Evolutionary conservation across 2,113 vertebrate genomes (phyloP).

Genomic region (Thunnus maccoyii): DNA sequence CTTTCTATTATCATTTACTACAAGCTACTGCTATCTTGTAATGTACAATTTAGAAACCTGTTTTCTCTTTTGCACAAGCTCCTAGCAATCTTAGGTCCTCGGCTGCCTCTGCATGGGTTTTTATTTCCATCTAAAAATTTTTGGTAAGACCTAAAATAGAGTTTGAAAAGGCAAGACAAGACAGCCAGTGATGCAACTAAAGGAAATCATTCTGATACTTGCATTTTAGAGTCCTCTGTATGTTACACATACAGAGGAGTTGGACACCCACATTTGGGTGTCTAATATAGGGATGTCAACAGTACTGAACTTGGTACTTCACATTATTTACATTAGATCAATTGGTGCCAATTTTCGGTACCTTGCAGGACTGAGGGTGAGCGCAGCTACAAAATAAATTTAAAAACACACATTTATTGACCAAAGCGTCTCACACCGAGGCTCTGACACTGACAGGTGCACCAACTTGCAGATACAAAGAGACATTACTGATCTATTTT

Average conservation of each 20-base stretch:
- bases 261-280: not conserved
- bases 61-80: constrained; percentile 3
- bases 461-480: too few relatives aligned
- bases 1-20: constrained; percentile 23
- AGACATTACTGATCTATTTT: too few relatives aligned
- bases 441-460: too few relatives aligned
- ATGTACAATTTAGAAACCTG: not conserved
- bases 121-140: constrained; percentile 3
- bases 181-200: constrained; percentile 56
- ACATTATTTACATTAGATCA: too few relatives aligned
- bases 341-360: too few relatives aligned
- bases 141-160: constrained; percentile 23
- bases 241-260: not conserved
- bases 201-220: constrained; percentile 32
- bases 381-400: too few relatives aligned
- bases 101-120: constrained; percentile 4
- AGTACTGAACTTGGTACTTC: too few relatives aligned
- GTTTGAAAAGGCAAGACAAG: constrained; percentile 35
- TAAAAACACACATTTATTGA: too few relatives aligned
- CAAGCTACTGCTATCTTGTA: not conserved
- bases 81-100: not conserved
- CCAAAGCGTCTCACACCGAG: too few relatives aligned
- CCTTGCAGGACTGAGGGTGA: too few relatives aligned
- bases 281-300: not conserved
- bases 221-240: not conserved